A percentile compares a stretch with the other conserved stretches of the same genome.
These are phyloP conservation scores for Campylomormyrus tamandua DNA, from an alignment of 2,113 vertebrate genomes.

Conservation along the genomic window DNA sequence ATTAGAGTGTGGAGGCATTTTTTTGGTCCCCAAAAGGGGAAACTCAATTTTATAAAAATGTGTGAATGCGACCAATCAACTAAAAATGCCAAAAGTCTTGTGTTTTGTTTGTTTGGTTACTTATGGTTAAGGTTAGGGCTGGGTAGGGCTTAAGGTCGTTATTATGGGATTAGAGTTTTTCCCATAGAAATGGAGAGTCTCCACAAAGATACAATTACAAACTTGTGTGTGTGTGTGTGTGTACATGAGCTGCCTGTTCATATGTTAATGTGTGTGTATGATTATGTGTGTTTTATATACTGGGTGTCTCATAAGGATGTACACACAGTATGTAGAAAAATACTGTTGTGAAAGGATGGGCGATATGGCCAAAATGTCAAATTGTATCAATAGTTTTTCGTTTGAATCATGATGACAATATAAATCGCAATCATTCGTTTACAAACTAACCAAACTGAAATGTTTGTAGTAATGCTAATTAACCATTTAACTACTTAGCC, in stretches of 20 bases:
- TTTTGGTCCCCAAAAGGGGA: not conserved
- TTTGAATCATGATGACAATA: not conserved
- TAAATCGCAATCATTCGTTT: not conserved
- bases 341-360: not conserved
- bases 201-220: not conserved
- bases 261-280: not conserved
- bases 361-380: not conserved
- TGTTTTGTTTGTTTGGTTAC: not conserved
- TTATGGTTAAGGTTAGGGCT: not conserved
- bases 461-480: not conserved
- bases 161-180: not conserved
- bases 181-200: not conserved
- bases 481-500: not conserved
- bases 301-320: not conserved
- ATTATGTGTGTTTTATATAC: conserved; percentile 12
- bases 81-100: not conserved
- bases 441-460: not conserved
- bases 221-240: not conserved
- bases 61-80: not conserved
- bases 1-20: not conserved
- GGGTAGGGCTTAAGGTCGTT: not conserved
- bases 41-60: not conserved
- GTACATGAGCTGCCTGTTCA: not conserved
- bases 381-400: not conserved
- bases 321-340: not conserved